Conservation (phyloP, 2,113 vertebrate species). For the Hippocampus zosterae region DNA sequence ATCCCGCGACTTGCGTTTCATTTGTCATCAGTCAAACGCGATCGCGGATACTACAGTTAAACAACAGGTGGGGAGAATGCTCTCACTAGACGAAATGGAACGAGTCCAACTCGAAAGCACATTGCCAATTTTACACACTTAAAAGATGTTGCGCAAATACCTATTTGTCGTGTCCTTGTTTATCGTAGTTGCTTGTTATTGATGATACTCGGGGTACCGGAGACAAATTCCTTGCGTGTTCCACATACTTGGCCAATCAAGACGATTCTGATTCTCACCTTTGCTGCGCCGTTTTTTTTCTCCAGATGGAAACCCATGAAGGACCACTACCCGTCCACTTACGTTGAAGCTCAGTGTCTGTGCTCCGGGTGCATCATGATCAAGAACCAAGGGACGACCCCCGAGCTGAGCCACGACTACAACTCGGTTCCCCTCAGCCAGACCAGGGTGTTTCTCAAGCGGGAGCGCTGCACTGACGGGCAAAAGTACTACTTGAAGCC, state of each 20-base stretch:
- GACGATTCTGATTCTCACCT: background rate
- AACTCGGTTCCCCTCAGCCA: constrained; percentile 72
- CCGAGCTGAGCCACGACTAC: constrained; percentile 60
- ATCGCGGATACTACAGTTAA: background rate
- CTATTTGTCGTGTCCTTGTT: too few relatives aligned
- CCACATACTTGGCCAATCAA: too few relatives aligned
- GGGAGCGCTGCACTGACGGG: constrained; percentile 35
- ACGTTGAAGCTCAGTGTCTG: constrained; percentile 78
- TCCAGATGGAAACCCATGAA: constrained; percentile 60
- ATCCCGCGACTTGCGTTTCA: background rate
- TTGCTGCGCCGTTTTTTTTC: background rate
- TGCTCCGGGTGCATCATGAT: constrained; percentile 78
- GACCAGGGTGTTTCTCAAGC: constrained; percentile 73
- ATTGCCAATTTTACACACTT: background rate
- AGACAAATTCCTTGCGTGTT: too few relatives aligned
- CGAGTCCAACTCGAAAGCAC: background rate
- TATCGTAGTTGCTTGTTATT: too few relatives aligned
- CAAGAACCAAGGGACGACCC: background rate
- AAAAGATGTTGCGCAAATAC: too few relatives aligned
- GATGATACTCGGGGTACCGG: too few relatives aligned
- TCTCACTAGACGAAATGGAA: background rate
- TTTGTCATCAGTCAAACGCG: background rate
- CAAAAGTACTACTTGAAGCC: constrained; percentile 54
- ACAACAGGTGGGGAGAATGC: background rate
- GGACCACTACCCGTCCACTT: constrained; percentile 66